phyloP scores from a whole-genome alignment of 1,140 invertebrate genomes.

The Heterodera schachtii region DNA sequence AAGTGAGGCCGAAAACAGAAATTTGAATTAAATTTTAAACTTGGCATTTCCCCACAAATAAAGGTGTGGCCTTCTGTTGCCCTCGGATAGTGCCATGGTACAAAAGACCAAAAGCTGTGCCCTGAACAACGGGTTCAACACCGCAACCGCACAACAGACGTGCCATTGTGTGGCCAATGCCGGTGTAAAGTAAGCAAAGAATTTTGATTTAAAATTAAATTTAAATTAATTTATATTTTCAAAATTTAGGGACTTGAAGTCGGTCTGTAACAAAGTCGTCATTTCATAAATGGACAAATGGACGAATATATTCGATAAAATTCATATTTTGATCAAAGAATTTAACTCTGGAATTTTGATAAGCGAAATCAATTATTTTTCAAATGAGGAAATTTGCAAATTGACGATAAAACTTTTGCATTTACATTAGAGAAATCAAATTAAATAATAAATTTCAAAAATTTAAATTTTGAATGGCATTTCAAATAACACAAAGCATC shows the following conservation, averaged over 20 bases:
- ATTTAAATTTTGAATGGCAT: too few relatives aligned
- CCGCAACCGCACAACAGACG: slow-evolving; percentile 37
- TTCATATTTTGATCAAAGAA: too few relatives aligned
- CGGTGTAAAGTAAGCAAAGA: slow-evolving; percentile 30
- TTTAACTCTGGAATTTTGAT: too few relatives aligned
- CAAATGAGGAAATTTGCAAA: too few relatives aligned
- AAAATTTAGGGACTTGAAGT: background rate
- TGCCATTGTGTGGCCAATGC: slow-evolving; percentile 44
- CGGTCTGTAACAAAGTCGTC: background rate
- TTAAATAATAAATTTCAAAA: too few relatives aligned
- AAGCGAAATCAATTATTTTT: too few relatives aligned
- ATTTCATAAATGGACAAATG: background rate
- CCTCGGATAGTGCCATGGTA: slow-evolving; percentile 13
- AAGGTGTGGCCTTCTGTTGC: slow-evolving; percentile 16
- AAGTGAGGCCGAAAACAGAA: too few relatives aligned
- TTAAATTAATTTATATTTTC: background rate
- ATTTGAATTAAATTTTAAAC: slow-evolving; percentile 1
- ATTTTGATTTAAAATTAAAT: background rate
- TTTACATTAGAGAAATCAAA: too few relatives aligned
- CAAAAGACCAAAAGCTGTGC: slow-evolving; percentile 13
- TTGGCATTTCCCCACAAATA: background rate
- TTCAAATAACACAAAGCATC: too few relatives aligned
- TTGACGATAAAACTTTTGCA: too few relatives aligned
- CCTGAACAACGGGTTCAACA: slow-evolving; percentile 44
- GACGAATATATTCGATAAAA: too few relatives aligned